A percentile compares a stretch with the other conserved stretches of the same genome.
These are phyloP conservation scores for Cirrhinus mrigala DNA, from an alignment of 2,797 vertebrate species.

Conservation along the genomic window DNA sequence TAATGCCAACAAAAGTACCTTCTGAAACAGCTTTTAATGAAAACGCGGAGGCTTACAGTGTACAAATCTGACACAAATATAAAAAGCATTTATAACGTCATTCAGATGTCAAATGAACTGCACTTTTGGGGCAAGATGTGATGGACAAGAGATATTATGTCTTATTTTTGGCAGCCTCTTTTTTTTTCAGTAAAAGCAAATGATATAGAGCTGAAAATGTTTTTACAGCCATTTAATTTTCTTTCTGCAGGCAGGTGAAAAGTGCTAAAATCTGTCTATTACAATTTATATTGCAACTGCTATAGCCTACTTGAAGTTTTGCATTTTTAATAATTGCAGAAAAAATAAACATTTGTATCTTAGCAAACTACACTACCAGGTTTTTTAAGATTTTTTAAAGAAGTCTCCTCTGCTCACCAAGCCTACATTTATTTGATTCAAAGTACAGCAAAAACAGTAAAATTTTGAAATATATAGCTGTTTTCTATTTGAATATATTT, in stretches of 20 bases:
- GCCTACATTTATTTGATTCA: no score
- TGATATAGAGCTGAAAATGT: not conserved
- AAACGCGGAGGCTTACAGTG: not conserved
- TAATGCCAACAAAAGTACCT: constrained; percentile 6
- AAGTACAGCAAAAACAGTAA: no score
- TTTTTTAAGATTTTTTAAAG: no score
- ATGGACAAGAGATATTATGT: not conserved
- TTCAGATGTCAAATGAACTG: constrained; percentile 6
- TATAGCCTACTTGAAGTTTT: not conserved
- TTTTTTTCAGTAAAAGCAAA: not conserved
- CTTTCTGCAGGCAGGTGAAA: not conserved
- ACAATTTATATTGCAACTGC: not conserved
- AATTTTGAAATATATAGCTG: no score
- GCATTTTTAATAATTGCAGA: not conserved
- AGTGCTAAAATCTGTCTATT: not conserved
- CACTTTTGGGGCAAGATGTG: constrained; percentile 26
- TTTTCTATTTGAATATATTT: no score
- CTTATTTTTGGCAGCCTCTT: not conserved
- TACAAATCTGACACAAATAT: constrained; percentile 33
- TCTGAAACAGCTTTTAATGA: constrained; percentile 26
- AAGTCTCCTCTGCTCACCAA: no score
- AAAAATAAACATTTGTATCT: not conserved
- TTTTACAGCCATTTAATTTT: no score
- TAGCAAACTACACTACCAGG: not conserved
- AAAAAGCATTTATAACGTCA: constrained; percentile 16